Base-by-base conservation (phyloP, 2,113 vertebrate species). In the Tachycineta bicolor region DNA sequence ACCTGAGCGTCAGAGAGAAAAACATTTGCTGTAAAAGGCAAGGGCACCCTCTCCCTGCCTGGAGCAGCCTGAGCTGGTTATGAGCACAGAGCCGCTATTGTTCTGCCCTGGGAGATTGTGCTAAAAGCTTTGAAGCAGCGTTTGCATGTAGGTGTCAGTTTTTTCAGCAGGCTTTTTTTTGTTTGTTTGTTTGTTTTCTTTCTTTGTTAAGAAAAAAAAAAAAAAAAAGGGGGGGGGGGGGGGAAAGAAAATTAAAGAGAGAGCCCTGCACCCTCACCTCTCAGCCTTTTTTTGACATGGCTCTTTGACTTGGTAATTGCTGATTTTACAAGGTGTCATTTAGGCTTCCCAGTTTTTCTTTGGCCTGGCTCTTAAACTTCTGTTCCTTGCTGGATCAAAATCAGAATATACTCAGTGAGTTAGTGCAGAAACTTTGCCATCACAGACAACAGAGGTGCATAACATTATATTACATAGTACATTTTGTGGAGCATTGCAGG, bases 241-340 rank as follows among this genome's bases (percentile, higher is more conserved):
- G n/a, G n/a, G 37, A 41, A 47, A 43, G 2, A 83, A 59, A 49
- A 43, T 1, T 4, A 59, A 76, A 64, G 21, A 83, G 68, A n/a
- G 37, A 90, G 8, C 28, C 22, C 53, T 68, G 65, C 39, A 73
- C 75, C 34, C 28, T 93, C 21, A 49, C 64, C 29, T 94, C 56
- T 5, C 44, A 84, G n/a, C 31, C 76, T 84, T 95, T 95, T 96
- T 84, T 95, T 94, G 80, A 85, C 94, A 92, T 46, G 56, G 53
- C 75, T 96, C 39, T 87, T 90, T 91, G 78, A 87, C 81, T 87
- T 65, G 88, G 47, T 82, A 22, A 81, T 88, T 96, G 73, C 95
- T 95, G 91, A 50, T 94, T 91, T 95, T 96, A 92, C 84, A 62
- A 43, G 88, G 52, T 94, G 96, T 88, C 93, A 43, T 92, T 94